Conservation (phyloP, 2,888 invertebrate genomes). For the Argyresthia albistria region DNA sequence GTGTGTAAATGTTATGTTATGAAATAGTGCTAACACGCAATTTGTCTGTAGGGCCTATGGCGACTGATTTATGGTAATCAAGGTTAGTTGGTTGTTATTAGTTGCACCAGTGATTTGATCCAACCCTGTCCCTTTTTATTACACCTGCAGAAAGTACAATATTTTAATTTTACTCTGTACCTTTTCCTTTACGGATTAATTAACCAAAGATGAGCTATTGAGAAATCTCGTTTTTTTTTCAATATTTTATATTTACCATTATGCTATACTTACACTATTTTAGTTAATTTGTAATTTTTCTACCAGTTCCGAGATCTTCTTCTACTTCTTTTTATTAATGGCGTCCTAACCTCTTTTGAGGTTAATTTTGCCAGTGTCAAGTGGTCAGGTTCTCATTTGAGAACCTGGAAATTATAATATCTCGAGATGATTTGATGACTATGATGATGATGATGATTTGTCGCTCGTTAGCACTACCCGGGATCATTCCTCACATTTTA, state of each 20-base stretch:
- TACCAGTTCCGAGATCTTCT: slow-evolving; percentile 3
- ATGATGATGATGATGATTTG: no score
- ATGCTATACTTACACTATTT: slow-evolving; percentile 21
- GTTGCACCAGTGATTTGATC: slow-evolving; percentile 57
- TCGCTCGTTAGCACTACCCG: no score
- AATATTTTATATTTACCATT: slow-evolving; percentile 48
- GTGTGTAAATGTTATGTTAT: no score
- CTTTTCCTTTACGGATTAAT: slow-evolving; percentile 6
- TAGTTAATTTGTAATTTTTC: slow-evolving; percentile 16
- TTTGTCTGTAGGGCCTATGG: not conserved
- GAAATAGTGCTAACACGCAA: no score
- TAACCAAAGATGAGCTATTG: slow-evolving; percentile 2
- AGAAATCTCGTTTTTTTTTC: slow-evolving; percentile 10
- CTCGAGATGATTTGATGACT: no score
- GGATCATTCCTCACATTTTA: not conserved
- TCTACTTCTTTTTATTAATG: no score
- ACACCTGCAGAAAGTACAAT: not conserved
- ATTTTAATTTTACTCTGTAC: not conserved
- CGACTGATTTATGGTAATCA: not conserved
- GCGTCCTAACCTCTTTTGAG: no score
- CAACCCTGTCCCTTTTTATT: slow-evolving; percentile 2
- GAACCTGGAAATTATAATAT: no score
- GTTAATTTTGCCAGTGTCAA: no score
- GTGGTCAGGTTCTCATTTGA: no score
- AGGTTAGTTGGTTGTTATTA: slow-evolving; percentile 1